These are phyloP conservation scores for Tolmerus cingulatus DNA, from an alignment of 2,888 invertebrate genomes.

Conservation along the genomic window DNA sequence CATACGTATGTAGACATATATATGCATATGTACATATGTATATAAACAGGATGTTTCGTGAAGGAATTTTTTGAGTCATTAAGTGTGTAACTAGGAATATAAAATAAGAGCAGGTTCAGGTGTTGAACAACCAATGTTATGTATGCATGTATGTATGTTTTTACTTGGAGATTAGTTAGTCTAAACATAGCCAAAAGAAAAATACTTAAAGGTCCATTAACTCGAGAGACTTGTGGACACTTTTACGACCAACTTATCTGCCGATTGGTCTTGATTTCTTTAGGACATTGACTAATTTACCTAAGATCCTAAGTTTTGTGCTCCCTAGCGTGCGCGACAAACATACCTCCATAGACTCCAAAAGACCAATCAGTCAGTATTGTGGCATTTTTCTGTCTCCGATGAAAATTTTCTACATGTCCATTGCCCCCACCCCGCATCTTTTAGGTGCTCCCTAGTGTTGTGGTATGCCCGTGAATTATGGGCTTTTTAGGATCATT, in stretches of 20 bases:
- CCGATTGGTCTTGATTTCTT: neutral
- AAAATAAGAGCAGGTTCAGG: no score
- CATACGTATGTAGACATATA: no score
- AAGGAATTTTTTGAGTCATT: no score
- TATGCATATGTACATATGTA: no score
- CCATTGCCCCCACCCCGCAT: neutral
- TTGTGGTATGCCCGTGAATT: neutral
- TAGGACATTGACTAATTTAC: neutral
- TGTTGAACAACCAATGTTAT: no score
- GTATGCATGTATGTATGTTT: no score
- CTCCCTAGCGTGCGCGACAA: neutral
- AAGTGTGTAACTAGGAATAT: no score
- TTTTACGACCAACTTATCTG: neutral
- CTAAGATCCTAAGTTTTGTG: neutral
- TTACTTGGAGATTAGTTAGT: neutral
- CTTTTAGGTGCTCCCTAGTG: neutral
- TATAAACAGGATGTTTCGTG: no score
- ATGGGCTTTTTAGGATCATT: slow-evolving; percentile 22
- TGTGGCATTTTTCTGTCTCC: neutral
- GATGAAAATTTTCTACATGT: neutral
- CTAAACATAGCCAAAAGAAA: neutral
- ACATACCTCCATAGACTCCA: neutral
- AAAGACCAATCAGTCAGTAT: neutral
- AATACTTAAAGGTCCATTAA: neutral
- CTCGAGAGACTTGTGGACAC: neutral